Base-by-base conservation (phyloP, 2,113 vertebrate genomes). In the Actinemys pallida region DNA sequence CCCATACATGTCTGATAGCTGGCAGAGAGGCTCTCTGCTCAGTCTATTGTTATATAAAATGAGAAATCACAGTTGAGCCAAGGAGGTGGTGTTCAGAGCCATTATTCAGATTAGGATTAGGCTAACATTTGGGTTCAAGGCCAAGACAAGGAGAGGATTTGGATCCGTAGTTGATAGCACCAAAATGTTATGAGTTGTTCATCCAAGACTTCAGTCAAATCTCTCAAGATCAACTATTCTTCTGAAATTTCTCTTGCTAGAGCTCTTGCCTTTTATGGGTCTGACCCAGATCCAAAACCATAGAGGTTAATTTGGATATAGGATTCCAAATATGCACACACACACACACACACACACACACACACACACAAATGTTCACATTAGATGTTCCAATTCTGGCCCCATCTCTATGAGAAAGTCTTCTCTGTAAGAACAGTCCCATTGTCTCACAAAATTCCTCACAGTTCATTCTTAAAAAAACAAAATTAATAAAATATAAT, bases 1-100 rank as follows among this genome's bases (percentile, higher is more conserved):
- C 85, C 50, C n/a, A 91, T 94, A 85, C 80, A 95, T 79, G 88
- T 94, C 87, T 97, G 86, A 56, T 95, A 19, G 49, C 89, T 94
- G 88, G 90, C 93, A 94, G 42, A 84, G 81, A 27, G 91, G 16
- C 52, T 45, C 11, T 84, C 22, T 49, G 69, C 42, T 76, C 86
- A 20, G 22, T 50, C 86, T 92, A 84, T 78, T 89, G 83, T 12
- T 57, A 39, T 1, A 89, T 62, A 24, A 65, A 91, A 75, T 16
- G 6, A n/a, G 50, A 94, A 89, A 72, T 6, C 79, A 39, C 54
- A 72, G 57, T 49, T 53, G 52, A 94, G 81, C 7, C 2, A 12
- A 87, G 81, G 80, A 93, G 72, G 24, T 84, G 47, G 86, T 57
- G 89, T 39, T 81, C 54, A 35, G 0, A 82, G 35, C 25, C 4